Percentiles rank a stretch among this genome's conserved stretches.
These are phyloP conservation scores for Drosophila cardini DNA, from an alignment of 1,140 invertebrate species.

Conservation along the genomic window DNA sequence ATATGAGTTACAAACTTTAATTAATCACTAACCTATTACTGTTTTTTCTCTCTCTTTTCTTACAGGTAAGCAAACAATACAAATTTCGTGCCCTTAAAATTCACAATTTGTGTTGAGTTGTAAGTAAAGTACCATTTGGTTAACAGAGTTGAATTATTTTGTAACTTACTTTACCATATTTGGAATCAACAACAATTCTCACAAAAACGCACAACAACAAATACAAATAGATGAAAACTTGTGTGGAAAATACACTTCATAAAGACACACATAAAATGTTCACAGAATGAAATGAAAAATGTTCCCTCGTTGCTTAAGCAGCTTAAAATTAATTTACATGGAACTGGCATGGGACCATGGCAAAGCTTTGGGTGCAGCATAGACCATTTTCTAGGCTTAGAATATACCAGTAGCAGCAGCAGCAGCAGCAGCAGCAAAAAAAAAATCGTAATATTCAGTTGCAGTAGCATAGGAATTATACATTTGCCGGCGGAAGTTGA, in stretches of 20 bases:
- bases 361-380: constrained; percentile 9
- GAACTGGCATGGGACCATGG: constrained; percentile 16
- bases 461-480: constrained; percentile 75
- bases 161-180: constrained; percentile 7
- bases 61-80: constrained; percentile 62
- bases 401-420: neutral
- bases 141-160: constrained; percentile 3
- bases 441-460: constrained; percentile 49
- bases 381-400: constrained; percentile 9
- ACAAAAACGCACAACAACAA: neutral
- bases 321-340: constrained; percentile 80
- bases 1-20: neutral
- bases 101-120: constrained; percentile 4
- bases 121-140: constrained; percentile 42
- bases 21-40: neutral
- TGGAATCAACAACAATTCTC: neutral
- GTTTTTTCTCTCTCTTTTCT: constrained; percentile 46
- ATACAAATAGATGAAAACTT: constrained; percentile 11
- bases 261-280: constrained; percentile 13
- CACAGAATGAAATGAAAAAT: constrained; percentile 71
- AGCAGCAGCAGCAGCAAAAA: constrained; percentile 20
- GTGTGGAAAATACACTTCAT: constrained; percentile 11
- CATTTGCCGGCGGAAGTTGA: constrained; percentile 79
- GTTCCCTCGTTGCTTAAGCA: constrained; percentile 68
- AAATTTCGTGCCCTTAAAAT: neutral